phyloP scores from a whole-genome alignment of 1,140 invertebrate genomes.

The Drosophila mayri region DNA sequence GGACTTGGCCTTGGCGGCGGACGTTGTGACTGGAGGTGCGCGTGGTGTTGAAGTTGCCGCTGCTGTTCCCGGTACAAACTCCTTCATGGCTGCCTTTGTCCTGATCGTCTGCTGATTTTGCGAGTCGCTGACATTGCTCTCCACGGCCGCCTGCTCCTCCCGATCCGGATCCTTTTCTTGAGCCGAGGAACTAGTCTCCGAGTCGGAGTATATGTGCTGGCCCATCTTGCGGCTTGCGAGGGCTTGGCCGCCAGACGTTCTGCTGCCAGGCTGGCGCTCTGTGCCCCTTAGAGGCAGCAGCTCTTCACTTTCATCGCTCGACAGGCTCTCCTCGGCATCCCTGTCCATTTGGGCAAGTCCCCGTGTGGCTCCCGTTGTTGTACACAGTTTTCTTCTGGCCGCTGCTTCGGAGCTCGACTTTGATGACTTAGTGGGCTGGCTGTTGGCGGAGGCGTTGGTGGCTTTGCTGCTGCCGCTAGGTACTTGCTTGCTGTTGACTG shows the following conservation, averaged over 20 bases:
- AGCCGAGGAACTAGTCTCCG: conserved; percentile 58
- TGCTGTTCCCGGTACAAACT: conserved; percentile 87
- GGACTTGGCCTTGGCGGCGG: conserved; percentile 50
- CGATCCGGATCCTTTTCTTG: conserved; percentile 39
- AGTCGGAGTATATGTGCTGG: conserved; percentile 80
- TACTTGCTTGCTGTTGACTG: conserved; percentile 64
- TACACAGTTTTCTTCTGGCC: conserved; percentile 49
- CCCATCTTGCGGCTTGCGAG: conserved; percentile 49
- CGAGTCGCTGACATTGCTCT: conserved; percentile 88
- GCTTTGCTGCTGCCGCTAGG: conserved; percentile 68
- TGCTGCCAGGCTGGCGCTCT: conserved; percentile 2
- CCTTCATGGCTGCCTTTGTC: conserved; percentile 93
- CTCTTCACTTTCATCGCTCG: conserved; percentile 92
- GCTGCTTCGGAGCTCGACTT: conserved; percentile 50
- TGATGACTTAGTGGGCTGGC: conserved; percentile 66
- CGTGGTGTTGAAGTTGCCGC: conserved; percentile 37
- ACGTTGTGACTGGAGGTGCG: conserved; percentile 36
- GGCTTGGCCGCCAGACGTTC: conserved; percentile 29
- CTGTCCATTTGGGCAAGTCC: conserved; percentile 88
- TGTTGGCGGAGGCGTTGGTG: conserved; percentile 4
- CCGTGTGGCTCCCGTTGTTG: conserved; percentile 44
- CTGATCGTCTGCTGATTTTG: conserved; percentile 88
- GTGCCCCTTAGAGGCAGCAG: conserved; percentile 86
- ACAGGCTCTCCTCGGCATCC: conserved; percentile 86
- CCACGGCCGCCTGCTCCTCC: conserved; percentile 81